These are phyloP conservation scores for Ornithoptera alexandrae DNA, from an alignment of 2,888 invertebrate genomes.

Conservation along the genomic window DNA sequence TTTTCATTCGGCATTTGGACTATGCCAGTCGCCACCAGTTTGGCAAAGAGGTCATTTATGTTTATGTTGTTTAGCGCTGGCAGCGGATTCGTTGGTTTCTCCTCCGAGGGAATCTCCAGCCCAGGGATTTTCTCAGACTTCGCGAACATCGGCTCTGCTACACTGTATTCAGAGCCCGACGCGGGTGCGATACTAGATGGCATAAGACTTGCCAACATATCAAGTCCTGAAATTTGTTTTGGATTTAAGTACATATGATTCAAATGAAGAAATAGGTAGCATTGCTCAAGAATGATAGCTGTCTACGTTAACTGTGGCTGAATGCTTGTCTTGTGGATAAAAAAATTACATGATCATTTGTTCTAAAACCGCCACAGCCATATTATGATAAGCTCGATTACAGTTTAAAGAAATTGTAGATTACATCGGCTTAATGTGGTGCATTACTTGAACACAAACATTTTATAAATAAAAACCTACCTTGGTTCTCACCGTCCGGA, in stretches of 20 bases:
- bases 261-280: neutral
- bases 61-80: constrained; percentile 77
- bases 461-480: constrained; percentile 39
- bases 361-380: neutral
- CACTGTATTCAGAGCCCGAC: constrained; percentile 78
- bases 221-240: constrained; percentile 69
- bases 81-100: constrained; percentile 52
- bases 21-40: constrained; percentile 88
- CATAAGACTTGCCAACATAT: constrained; percentile 83
- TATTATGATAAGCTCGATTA: neutral
- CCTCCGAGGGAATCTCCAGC: constrained; percentile 55
- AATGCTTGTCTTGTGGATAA: too few species aligned
- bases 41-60: constrained; percentile 91
- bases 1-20: constrained; percentile 49
- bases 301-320: neutral
- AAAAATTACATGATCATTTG: too few species aligned
- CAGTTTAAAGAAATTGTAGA: neutral
- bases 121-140: constrained; percentile 64
- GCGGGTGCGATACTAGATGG: constrained; percentile 81
- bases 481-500: constrained; percentile 64
- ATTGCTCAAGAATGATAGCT: neutral
- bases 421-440: neutral
- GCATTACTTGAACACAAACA: constrained; percentile 8
- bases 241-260: neutral
- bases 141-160: constrained; percentile 64